Conservation (phyloP, 2,113 vertebrate species). For the Halichoerus grypus region DNA sequence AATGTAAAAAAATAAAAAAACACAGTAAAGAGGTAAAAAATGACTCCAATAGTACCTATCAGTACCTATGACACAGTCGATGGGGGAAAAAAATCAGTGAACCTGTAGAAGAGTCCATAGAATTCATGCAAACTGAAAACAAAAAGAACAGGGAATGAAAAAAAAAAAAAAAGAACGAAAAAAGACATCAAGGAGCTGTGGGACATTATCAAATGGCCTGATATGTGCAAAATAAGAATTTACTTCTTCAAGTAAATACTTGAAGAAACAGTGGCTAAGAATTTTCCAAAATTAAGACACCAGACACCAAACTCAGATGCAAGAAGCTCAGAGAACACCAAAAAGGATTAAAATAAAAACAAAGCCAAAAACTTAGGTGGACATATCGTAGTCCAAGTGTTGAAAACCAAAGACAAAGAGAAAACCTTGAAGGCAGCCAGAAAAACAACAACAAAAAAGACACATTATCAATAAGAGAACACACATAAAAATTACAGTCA, state of each 20-base stretch:
- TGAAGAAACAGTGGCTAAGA: background rate
- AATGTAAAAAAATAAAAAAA: background rate
- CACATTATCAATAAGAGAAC: background rate
- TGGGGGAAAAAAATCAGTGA: background rate
- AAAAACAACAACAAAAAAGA: background rate
- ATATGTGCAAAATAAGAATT: background rate
- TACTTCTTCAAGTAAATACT: background rate
- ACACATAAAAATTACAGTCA: background rate
- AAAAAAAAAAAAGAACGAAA: background rate
- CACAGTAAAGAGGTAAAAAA: background rate
- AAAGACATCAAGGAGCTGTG: background rate
- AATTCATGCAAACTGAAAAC: background rate
- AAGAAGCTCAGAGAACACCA: background rate
- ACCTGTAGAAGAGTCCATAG: background rate
- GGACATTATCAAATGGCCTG: background rate
- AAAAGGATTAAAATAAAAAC: background rate
- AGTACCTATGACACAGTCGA: background rate
- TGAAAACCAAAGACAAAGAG: background rate
- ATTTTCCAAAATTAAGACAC: background rate
- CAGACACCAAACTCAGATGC: background rate
- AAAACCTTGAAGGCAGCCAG: background rate
- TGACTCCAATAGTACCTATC: background rate
- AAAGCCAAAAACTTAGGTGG: background rate
- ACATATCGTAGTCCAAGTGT: background rate
- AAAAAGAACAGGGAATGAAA: background rate